A percentile compares a stretch with the other conserved stretches of the same genome.
phyloP scores from a whole-genome alignment of 2,113 vertebrate genomes.

The Sardina pilchardus region DNA sequence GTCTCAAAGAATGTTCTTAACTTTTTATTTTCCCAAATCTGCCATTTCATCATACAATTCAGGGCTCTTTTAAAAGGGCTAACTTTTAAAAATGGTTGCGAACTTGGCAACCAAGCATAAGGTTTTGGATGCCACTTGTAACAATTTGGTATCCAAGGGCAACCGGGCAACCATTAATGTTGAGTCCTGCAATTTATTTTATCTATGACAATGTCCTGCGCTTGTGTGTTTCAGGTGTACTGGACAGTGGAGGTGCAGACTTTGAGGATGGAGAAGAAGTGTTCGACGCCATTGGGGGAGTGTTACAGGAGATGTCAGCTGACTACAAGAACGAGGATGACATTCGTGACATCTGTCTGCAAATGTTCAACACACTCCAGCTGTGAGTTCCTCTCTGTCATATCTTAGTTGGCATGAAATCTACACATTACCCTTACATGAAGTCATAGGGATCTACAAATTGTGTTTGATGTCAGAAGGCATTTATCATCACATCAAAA shows the following conservation, averaged over 20 bases:
- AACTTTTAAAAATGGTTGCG: no score
- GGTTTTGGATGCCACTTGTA: no score
- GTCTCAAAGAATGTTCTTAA: not conserved
- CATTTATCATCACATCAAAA: no score
- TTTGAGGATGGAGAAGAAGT: conserved; percentile 93
- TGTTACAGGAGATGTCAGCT: conserved; percentile 86
- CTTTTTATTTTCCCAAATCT: not conserved
- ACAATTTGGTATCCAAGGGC: no score
- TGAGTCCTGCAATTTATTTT: not conserved
- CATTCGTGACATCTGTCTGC: conserved; percentile 86
- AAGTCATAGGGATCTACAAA: not conserved
- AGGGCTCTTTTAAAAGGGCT: no score
- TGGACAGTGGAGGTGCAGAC: conserved; percentile 83
- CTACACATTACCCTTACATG: not conserved
- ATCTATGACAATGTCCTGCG: not conserved
- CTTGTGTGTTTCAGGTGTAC: conserved; percentile 74
- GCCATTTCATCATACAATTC: not conserved
- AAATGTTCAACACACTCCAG: conserved; percentile 92
- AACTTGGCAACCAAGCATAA: no score
- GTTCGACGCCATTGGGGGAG: conserved; percentile 88
- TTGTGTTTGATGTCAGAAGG: not conserved
- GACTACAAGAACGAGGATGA: conserved; percentile 90
- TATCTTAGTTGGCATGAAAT: not conserved
- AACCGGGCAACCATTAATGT: no score
- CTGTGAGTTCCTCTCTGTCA: conserved; percentile 72